These are phyloP conservation scores for Pluvialis apricaria DNA, from an alignment of 2,113 vertebrate genomes.

Conservation along the genomic window DNA sequence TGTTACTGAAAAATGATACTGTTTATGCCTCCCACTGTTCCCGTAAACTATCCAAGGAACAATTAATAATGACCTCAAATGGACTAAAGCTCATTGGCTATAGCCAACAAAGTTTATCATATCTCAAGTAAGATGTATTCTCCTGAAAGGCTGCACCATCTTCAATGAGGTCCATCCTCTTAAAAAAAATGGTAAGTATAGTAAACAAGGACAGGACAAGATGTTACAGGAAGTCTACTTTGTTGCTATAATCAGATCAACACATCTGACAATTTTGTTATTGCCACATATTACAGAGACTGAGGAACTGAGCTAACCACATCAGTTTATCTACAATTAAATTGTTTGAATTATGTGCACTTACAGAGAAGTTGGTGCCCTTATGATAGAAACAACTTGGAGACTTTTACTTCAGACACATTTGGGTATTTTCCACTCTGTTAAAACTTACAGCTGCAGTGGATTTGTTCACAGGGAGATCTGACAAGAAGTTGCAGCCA, in stretches of 20 bases:
- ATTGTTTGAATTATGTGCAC: not conserved
- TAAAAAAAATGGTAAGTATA: not conserved
- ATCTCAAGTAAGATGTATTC: not conserved
- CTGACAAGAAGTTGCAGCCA: not conserved
- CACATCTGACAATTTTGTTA: not conserved
- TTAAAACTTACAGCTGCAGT: constrained; percentile 14
- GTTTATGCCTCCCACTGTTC: constrained; percentile 9
- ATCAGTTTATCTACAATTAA: constrained; percentile 12
- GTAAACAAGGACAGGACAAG: constrained; percentile 16
- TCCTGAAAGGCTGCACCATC: not conserved
- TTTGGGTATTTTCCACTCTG: constrained; percentile 41
- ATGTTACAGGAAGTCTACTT: constrained; percentile 27
- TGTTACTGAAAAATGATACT: constrained; percentile 11
- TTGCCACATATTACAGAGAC: not conserved
- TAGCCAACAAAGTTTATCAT: constrained; percentile 15
- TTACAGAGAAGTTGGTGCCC: not conserved
- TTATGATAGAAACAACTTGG: not conserved
- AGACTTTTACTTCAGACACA: constrained; percentile 10
- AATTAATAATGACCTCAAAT: constrained; percentile 31
- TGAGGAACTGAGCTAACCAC: not conserved
- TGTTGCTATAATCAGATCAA: not conserved
- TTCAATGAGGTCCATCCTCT: not conserved
- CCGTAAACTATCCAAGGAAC: constrained; percentile 1
- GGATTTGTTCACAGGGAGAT: constrained; percentile 8
- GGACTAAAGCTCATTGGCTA: not conserved